phyloP scores from a whole-genome alignment of 2,888 invertebrate genomes.

The Chrysopilus asiliformis region DNA sequence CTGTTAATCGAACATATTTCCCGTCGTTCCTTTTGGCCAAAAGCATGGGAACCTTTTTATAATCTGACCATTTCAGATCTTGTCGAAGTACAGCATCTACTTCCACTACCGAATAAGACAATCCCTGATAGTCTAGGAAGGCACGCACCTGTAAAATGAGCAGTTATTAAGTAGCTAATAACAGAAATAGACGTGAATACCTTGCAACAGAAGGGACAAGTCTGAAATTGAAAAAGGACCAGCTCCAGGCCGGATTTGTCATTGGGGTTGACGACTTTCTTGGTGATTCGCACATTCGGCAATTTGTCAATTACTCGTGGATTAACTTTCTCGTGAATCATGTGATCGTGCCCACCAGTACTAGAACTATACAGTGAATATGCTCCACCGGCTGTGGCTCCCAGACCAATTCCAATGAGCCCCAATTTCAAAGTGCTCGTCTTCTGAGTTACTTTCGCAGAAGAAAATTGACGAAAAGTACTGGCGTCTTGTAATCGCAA shows the following conservation, averaged over 20 bases:
- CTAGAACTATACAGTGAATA: conserved; percentile 32
- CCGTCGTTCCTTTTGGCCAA: conserved; percentile 58
- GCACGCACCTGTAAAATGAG: too few relatives aligned
- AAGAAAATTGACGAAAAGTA: too few relatives aligned
- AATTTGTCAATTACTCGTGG: conserved; percentile 34
- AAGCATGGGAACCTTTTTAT: conserved; percentile 90
- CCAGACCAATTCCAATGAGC: conserved; percentile 45
- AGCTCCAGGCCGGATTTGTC: conserved; percentile 61
- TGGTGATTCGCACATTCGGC: conserved; percentile 41
- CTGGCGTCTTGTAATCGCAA: neutral
- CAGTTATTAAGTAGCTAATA: too few relatives aligned
- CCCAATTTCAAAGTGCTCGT: conserved; percentile 39
- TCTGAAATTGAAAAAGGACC: conserved; percentile 89
- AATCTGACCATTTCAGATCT: conserved; percentile 84
- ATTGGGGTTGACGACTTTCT: conserved; percentile 48
- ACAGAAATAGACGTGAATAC: too few relatives aligned
- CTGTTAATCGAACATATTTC: conserved; percentile 71
- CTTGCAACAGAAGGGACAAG: conserved; percentile 97
- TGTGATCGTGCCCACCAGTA: conserved; percentile 20
- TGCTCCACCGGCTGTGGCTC: conserved; percentile 42
- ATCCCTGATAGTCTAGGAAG: conserved; percentile 80
- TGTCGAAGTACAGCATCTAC: conserved; percentile 90
- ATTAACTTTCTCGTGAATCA: conserved; percentile 31
- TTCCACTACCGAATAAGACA: conserved; percentile 91
- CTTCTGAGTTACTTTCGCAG: too few relatives aligned